Percentiles rank a stretch among this genome's conserved stretches.
These are phyloP conservation scores for Calliopum simillimum DNA, from an alignment of 2,888 invertebrate genomes.

Conservation along the genomic window DNA sequence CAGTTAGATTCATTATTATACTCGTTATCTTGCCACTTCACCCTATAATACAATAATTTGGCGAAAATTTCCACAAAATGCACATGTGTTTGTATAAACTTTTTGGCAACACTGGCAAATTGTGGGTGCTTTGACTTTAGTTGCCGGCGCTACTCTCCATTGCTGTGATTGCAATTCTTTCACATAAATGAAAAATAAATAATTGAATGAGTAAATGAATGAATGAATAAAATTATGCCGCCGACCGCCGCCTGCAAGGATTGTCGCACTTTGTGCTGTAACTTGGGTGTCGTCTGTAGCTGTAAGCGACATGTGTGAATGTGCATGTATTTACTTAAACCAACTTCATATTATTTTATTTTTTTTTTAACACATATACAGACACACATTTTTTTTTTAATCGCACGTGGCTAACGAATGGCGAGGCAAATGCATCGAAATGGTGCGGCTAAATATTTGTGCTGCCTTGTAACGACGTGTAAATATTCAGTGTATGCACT, in stretches of 20 bases:
- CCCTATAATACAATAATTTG: too few species aligned
- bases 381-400: conserved; percentile 19
- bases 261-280: conserved; percentile 7
- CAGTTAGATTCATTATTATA: too few species aligned
- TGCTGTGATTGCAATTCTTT: background rate
- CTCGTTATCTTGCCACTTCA: too few species aligned
- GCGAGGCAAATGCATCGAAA: background rate
- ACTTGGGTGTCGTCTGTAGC: background rate
- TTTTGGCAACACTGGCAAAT: conserved; percentile 27
- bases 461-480: background rate
- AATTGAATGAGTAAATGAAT: background rate
- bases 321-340: conserved; percentile 23
- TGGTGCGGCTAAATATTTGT: conserved; percentile 23
- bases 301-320: conserved; percentile 1
- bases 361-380: background rate
- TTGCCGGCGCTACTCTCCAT: background rate
- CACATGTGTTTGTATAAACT: background rate
- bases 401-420: conserved; percentile 18
- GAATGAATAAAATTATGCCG: background rate
- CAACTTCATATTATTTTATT: background rate
- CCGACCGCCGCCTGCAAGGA: background rate
- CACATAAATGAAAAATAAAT: too few species aligned
- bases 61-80: too few species aligned
- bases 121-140: conserved; percentile 18
- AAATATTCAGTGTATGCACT: too few species aligned